phyloP scores from a whole-genome alignment of 2,113 vertebrate genomes.

The Panthera uncia region DNA sequence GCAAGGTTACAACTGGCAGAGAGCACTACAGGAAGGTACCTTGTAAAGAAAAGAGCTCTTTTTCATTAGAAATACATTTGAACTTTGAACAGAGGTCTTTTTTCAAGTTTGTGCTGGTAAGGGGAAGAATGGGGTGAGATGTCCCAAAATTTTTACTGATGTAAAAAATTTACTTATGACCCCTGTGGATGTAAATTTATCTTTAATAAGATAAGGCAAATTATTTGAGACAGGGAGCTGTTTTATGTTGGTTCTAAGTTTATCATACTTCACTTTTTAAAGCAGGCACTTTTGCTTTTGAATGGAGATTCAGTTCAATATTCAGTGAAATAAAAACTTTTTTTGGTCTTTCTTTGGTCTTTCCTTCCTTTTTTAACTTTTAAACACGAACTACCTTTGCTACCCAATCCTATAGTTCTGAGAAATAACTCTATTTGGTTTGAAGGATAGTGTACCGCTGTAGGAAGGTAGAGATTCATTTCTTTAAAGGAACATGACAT shows the following conservation, averaged over 20 bases:
- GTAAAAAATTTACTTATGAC: not conserved
- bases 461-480: not conserved
- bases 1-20: not conserved
- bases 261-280: slow-evolving; percentile 43
- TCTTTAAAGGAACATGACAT: not conserved
- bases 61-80: not conserved
- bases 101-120: not conserved
- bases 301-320: not conserved
- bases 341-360: not conserved
- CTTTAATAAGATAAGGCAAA: not conserved
- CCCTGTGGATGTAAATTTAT: not conserved
- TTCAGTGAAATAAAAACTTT: not conserved
- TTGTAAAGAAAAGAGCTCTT: not conserved
- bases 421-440: not conserved
- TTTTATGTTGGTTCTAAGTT: not conserved
- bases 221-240: not conserved
- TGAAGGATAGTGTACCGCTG: not conserved
- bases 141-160: not conserved
- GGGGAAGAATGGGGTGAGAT: not conserved
- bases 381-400: not conserved
- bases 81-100: not conserved
- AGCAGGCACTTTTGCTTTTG: not conserved
- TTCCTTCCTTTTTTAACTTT: not conserved
- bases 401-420: not conserved
- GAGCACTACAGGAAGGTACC: not conserved